Conservation (phyloP, 2,888 invertebrate genomes). For the Cacoxenus indagator region DNA sequence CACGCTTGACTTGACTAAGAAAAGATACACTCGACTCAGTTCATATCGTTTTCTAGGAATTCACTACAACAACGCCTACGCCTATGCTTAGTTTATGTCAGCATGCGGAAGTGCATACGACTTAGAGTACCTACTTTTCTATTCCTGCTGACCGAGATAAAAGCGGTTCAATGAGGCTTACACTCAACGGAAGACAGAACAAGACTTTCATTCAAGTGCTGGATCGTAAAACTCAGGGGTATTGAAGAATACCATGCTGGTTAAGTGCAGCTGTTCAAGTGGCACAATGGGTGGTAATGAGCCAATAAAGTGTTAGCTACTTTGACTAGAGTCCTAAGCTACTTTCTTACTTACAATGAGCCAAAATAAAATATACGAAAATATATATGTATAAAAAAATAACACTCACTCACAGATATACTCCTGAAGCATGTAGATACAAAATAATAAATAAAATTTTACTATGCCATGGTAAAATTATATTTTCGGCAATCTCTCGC, state of each 20-base stretch:
- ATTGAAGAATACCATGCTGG: background rate
- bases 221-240: slow-evolving; percentile 12
- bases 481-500: slow-evolving; percentile 40
- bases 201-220: slow-evolving; percentile 17
- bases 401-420: background rate
- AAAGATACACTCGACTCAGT: too few relatives aligned
- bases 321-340: background rate
- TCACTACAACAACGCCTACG: background rate
- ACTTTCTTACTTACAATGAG: background rate
- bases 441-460: background rate
- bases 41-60: background rate
- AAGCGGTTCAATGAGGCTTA: too few relatives aligned
- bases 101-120: slow-evolving; percentile 22
- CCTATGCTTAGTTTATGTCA: background rate
- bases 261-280: slow-evolving; percentile 5
- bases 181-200: too few relatives aligned
- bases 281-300: slow-evolving; percentile 12
- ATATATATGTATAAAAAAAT: background rate
- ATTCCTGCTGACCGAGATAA: background rate
- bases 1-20: background rate
- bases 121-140: background rate
- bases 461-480: background rate
- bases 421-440: background rate
- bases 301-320: background rate
- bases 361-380: background rate